Percentiles rank a stretch among this genome's conserved stretches.
phyloP scores from a whole-genome alignment of 1,140 invertebrate genomes.

The Zophobas atratus region DNA sequence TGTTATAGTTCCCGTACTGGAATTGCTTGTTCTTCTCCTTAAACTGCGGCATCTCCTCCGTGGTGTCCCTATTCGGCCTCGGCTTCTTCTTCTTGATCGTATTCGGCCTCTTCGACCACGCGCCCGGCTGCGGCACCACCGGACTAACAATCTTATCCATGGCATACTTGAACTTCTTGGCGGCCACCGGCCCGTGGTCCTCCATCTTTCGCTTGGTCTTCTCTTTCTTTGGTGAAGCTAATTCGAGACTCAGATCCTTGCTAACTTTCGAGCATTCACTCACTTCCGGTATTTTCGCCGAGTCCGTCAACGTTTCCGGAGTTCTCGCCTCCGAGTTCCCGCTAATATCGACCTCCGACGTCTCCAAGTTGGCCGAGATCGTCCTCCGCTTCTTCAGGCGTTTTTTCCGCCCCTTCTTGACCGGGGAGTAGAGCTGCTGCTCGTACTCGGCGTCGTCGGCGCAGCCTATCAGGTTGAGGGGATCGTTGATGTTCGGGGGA shows the following conservation, averaged over 20 bases:
- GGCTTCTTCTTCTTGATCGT: constrained; percentile 59
- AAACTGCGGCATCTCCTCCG: constrained; percentile 76
- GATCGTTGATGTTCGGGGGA: constrained; percentile 93
- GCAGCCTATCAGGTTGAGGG: constrained; percentile 87
- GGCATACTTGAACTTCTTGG: constrained; percentile 75
- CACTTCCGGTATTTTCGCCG: constrained; percentile 65
- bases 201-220: constrained; percentile 60
- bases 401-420: constrained; percentile 75
- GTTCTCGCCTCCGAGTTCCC: constrained; percentile 64
- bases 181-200: constrained; percentile 43
- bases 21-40: constrained; percentile 84
- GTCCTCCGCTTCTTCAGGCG: constrained; percentile 72
- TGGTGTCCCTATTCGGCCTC: constrained; percentile 60
- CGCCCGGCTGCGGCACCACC: constrained; percentile 90
- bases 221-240: constrained; percentile 57
- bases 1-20: constrained; percentile 96
- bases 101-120: constrained; percentile 75
- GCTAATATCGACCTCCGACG: constrained; percentile 63
- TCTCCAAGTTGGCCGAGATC: constrained; percentile 71
- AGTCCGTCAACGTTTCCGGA: constrained; percentile 63
- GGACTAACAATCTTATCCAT: constrained; percentile 95
- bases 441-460: constrained; percentile 88
- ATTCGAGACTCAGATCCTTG: constrained; percentile 47
- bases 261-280: constrained; percentile 56
- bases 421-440: constrained; percentile 77